Base-by-base conservation (phyloP, 2,113 vertebrate species). In the Pygoscelis adeliae region DNA sequence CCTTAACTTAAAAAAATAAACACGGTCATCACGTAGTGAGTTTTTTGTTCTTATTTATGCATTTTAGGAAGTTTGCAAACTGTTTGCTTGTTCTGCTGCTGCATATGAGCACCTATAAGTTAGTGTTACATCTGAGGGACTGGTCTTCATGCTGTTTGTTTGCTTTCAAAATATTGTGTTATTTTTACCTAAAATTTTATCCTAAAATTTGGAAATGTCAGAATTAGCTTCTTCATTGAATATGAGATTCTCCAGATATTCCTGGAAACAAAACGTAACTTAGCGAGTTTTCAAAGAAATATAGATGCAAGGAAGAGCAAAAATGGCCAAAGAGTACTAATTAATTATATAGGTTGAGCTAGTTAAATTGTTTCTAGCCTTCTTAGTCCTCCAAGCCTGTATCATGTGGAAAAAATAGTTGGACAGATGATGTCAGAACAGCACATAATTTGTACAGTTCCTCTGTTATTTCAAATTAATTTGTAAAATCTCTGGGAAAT, bases 401-500 rank as follows among this genome's bases (percentile, higher is more conserved):
- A 79, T 70, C n/a, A 22, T 44, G 40, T 86, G 78, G 12, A 47
- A 70, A 67, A 83, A 67, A 55, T n/a, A 27, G 16, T 59, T 78
- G 50, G 63, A 14, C 34, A 80, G 34, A 38, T 87, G 40, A 61
- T 55, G 26, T 53, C 73, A 62, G 40, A 74, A 52, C 10, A 90
- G 23, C 30, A 34, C 6, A 10, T 87, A 49, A 66, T 81, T 50
- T 94, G 15, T 21, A 34, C 32, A 21, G 23, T 71, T 85, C 8
- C 15, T 49, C 38, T 69, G 13, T 74, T 66, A 46, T 42, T 87
- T 71, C 30, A 87, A 82, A 62, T 76, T 66, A 93, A 93, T 97
- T 97, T 91, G 59, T 81, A 56, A 77, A 81, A 89, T 91, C 85
- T 96, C 67, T 27, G 26, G 74, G 87, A 92, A 96, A 70, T 53